Conservation (phyloP, 2,797 vertebrate species). For the Ambastaia sidthimunki region DNA sequence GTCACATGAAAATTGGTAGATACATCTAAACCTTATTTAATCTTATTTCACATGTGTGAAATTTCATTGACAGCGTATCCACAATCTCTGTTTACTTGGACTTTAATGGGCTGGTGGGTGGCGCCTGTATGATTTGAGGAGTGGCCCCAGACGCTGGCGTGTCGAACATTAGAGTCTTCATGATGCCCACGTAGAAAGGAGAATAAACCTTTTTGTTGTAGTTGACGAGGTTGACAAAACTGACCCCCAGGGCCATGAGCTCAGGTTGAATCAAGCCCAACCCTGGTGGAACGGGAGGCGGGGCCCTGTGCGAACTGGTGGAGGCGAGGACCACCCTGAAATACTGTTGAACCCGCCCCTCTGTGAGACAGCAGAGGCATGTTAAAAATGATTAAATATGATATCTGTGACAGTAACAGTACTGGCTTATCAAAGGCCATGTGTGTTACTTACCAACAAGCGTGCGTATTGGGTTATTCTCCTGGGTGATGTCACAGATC, state of each 20-base stretch:
- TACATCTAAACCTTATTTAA: neutral
- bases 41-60: neutral
- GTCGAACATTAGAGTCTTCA: constrained; percentile 87
- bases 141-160: constrained; percentile 43
- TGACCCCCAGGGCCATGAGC: constrained; percentile 79
- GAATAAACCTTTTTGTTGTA: constrained; percentile 91
- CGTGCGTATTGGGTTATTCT: constrained; percentile 84
- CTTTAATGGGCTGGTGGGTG: constrained; percentile 8
- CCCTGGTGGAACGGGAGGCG: constrained; percentile 83
- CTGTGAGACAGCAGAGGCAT: constrained; percentile 68
- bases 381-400: neutral
- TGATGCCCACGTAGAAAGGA: constrained; percentile 90
- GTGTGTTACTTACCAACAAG: constrained; percentile 84
- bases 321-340: constrained; percentile 80
- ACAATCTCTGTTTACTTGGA: constrained; percentile 20
- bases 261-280: constrained; percentile 84
- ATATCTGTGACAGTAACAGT: no score
- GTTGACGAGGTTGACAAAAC: constrained; percentile 85
- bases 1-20: neutral
- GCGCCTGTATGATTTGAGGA: constrained; percentile 1
- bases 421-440: neutral
- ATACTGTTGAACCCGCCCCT: constrained; percentile 88
- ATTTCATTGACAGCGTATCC: neutral
- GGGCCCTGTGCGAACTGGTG: constrained; percentile 73
- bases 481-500: constrained; percentile 82